phyloP scores from a whole-genome alignment of 2,113 vertebrate genomes.

The Corvus cornix region DNA sequence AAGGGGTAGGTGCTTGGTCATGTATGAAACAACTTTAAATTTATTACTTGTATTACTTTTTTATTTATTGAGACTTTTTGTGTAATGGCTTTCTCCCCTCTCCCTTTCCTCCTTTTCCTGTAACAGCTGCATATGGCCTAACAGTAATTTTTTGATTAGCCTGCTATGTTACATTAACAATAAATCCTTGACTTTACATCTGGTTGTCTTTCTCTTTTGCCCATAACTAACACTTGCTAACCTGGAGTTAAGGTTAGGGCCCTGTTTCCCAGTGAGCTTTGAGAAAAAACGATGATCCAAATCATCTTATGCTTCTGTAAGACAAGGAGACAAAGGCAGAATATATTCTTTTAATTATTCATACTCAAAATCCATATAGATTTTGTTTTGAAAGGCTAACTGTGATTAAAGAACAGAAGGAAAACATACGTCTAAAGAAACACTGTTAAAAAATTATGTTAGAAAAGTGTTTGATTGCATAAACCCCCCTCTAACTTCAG shows the following conservation, averaged over 20 bases:
- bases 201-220: neutral
- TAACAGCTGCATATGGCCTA: neutral
- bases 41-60: neutral
- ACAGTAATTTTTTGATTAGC: neutral
- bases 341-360: conserved; percentile 22
- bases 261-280: neutral
- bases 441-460: conserved; percentile 36
- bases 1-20: neutral
- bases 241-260: neutral
- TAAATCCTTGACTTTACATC: neutral
- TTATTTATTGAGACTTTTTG: neutral
- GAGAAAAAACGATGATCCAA: neutral
- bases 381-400: conserved; percentile 57
- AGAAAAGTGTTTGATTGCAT: conserved; percentile 15
- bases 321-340: neutral
- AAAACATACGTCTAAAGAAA: conserved; percentile 55
- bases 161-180: neutral
- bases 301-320: neutral
- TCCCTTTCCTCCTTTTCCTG: neutral
- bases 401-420: conserved; percentile 63
- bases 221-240: neutral
- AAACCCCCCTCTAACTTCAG: neutral
- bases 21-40: neutral
- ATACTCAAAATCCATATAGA: conserved; percentile 44
- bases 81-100: neutral